These are phyloP conservation scores for Passer montanus DNA, from an alignment of 2,113 vertebrate species.

Conservation along the genomic window DNA sequence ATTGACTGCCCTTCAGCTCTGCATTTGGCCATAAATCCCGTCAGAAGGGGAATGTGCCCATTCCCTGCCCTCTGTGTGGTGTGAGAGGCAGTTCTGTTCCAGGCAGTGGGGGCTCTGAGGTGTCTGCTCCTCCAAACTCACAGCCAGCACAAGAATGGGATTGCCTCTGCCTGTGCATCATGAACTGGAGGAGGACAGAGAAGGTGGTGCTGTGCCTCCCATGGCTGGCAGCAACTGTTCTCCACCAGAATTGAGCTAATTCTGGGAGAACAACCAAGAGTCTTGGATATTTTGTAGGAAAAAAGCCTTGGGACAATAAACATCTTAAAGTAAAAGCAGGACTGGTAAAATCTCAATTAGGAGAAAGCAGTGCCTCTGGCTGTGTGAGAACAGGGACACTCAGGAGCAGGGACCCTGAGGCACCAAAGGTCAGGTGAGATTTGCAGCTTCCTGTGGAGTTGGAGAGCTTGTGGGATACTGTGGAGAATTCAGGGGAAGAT, in stretches of 20 bases:
- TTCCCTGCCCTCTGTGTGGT: neutral
- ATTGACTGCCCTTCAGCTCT: neutral
- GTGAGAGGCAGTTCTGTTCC: neutral
- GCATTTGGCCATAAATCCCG: neutral
- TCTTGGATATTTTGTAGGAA: neutral
- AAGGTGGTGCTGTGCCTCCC: neutral
- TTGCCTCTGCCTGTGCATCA: neutral
- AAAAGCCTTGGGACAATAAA: neutral
- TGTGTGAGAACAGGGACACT: neutral
- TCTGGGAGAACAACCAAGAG: neutral
- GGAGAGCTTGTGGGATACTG: neutral
- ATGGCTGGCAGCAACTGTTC: neutral
- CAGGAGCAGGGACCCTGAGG: neutral
- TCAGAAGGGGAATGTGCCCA: neutral
- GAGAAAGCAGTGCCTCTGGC: neutral
- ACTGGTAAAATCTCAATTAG: neutral
- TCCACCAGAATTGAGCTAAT: neutral
- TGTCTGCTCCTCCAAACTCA: neutral
- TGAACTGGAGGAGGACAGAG: neutral
- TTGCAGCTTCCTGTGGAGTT: neutral
- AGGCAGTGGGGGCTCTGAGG: neutral
- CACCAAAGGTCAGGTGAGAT: neutral
- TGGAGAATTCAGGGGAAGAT: neutral
- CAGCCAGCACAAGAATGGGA: fast-evolving
- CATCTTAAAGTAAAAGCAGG: neutral